phyloP scores from a whole-genome alignment of 2,888 invertebrate species.

The Ectemnius lituratus region DNA sequence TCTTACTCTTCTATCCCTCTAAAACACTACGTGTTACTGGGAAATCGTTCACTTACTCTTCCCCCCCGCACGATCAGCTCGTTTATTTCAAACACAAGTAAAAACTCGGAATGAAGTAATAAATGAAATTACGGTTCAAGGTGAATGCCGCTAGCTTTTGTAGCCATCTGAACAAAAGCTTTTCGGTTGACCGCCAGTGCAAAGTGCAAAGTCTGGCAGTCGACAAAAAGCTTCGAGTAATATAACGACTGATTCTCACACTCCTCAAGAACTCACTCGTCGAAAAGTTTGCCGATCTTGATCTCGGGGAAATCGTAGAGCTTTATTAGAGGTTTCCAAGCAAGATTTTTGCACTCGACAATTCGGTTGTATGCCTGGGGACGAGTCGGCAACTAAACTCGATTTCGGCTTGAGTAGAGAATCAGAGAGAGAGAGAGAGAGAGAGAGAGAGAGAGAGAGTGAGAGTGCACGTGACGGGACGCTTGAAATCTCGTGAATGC shows the following conservation, averaged over 20 bases:
- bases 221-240: not conserved
- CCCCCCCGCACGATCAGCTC: too few species aligned
- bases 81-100: too few species aligned
- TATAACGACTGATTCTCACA: not conserved
- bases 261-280: not conserved
- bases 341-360: not conserved
- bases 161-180: not conserved
- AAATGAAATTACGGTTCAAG: not conserved
- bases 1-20: too few species aligned
- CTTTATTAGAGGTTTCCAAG: not conserved
- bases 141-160: conserved; percentile 11
- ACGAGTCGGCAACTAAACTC: not conserved
- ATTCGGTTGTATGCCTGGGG: not conserved
- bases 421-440: not conserved
- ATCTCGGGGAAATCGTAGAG: too few species aligned
- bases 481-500: conserved; percentile 10
- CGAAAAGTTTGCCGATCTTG: too few species aligned
- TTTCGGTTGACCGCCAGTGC: conserved; percentile 8
- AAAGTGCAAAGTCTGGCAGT: conserved; percentile 9
- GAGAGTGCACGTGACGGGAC: not conserved
- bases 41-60: too few species aligned
- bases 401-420: not conserved
- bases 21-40: too few species aligned
- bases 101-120: too few species aligned
- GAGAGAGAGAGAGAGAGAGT: not conserved